phyloP scores from a whole-genome alignment of 2,888 invertebrate genomes.

The Tenthredo scrophulariae region DNA sequence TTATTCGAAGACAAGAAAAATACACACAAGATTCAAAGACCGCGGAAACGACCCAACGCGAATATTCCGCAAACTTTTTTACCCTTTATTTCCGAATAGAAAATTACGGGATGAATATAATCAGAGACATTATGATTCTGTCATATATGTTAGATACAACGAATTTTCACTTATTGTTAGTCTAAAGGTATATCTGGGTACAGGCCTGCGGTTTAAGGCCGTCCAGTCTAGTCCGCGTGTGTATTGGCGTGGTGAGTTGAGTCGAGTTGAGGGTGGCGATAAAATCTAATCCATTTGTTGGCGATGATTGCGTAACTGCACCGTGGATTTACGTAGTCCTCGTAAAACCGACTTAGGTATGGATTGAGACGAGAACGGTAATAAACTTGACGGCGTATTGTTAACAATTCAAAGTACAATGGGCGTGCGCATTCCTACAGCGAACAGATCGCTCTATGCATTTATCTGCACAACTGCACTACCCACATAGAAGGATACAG shows the following conservation, averaged over 20 bases:
- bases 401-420: conserved; percentile 70
- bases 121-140: not conserved
- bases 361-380: conserved; percentile 74
- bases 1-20: not conserved
- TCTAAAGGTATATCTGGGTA: not conserved
- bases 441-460: not conserved
- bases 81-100: not conserved
- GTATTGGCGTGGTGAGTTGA: not conserved
- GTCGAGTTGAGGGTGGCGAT: conserved; percentile 56
- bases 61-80: not conserved
- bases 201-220: not conserved
- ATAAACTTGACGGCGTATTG: conserved; percentile 66
- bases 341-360: conserved; percentile 69
- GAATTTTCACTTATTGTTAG: not conserved
- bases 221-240: not conserved
- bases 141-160: not conserved
- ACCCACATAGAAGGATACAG: not conserved
- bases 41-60: not conserved
- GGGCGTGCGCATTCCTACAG: not conserved
- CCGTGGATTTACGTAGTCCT: conserved; percentile 70
- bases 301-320: conserved; percentile 64
- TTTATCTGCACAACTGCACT: not conserved
- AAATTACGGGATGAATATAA: not conserved
- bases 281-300: conserved; percentile 75
- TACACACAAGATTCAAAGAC: not conserved